Base-by-base conservation (phyloP, 2,113 vertebrate genomes). In the Chamaea fasciata region DNA sequence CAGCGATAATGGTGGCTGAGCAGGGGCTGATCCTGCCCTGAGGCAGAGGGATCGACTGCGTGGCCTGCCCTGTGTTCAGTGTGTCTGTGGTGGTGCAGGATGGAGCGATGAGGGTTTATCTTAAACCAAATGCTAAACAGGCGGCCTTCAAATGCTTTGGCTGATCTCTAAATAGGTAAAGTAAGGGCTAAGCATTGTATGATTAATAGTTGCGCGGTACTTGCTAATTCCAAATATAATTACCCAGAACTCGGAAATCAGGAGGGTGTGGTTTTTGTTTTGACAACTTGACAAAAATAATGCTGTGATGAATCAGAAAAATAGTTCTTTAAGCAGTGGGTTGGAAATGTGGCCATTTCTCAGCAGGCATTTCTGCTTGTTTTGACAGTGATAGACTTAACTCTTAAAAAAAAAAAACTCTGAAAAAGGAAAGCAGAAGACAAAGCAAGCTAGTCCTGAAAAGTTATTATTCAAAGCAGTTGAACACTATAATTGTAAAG, bases 261-360 rank as follows among this genome's bases (percentile, higher is more conserved):
- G 86, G 95, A 94, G 97, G 97, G 97, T 95, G 97, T 97, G 97
- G 94, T 95, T 87, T 97, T 98, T 97, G 94, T 97, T 97, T 97
- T 94, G 93, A 97, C 94, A 96, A 93, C 81, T 91, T 82, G 78
- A 84, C n/a, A 86, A 92, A 94, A 86, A 96, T 94, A 93, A 78
- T 14, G 62, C 95, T 74, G 0, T 30, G 91, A 86, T 92, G 95
- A 97, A 84, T 95, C 94, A 96, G 89, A 93, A 95, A 92, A 96
- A 76, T 78, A 89, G 91, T 96, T 94, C 95, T 94, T 89, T 59
- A 71, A 91, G 87, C 77, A 56, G 83, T 74, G 9, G 24, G 39
- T 89, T 93, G 93, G 44, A 83, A 75, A 59, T 60, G 37, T 62
- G 74, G 42, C 57, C 19, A 5, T 87, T 93, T 92, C 84, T 93